phyloP scores from a whole-genome alignment of 1,140 invertebrate genomes.

The Eubasilissa regina region DNA sequence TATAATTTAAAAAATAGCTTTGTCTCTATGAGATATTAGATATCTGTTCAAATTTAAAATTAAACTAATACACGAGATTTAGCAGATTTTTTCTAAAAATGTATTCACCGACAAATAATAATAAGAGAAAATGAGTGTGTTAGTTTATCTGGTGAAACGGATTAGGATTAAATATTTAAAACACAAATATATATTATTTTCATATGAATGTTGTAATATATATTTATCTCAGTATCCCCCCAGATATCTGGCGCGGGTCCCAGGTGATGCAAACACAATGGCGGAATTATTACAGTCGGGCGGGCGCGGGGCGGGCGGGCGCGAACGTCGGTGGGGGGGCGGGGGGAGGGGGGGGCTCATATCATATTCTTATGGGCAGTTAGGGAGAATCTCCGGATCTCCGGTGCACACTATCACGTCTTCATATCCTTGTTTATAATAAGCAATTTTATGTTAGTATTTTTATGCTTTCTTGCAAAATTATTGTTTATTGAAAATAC shows the following conservation, averaged over 20 bases:
- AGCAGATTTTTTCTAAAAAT: no score
- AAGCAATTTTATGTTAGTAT: neutral
- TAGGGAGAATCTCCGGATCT: constrained; percentile 18
- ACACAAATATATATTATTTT: constrained; percentile 14
- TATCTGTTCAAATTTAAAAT: no score
- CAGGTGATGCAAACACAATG: constrained; percentile 63
- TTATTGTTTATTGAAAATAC: constrained; percentile 5
- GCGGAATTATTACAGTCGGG: constrained; percentile 61
- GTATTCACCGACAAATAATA: no score
- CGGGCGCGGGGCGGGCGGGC: constrained; percentile 54
- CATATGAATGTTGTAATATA: constrained; percentile 29
- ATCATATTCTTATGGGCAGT: constrained; percentile 52
- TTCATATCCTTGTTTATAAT: constrained; percentile 38
- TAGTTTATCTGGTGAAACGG: no score
- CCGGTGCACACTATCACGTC: constrained; percentile 35
- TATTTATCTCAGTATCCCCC: constrained; percentile 32
- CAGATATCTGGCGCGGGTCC: constrained; percentile 22
- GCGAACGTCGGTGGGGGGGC: constrained; percentile 62
- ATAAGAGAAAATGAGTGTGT: no score
- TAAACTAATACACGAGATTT: no score
- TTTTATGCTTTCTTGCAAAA: neutral
- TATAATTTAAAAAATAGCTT: no score
- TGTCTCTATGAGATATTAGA: no score
- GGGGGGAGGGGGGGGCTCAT: constrained; percentile 44
- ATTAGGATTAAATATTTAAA: no score